A percentile compares a stretch with the other conserved stretches of the same genome.
Evolutionary conservation across 2,888 invertebrate species (phyloP).

Genomic region (Eutolmus rufibarbis): DNA sequence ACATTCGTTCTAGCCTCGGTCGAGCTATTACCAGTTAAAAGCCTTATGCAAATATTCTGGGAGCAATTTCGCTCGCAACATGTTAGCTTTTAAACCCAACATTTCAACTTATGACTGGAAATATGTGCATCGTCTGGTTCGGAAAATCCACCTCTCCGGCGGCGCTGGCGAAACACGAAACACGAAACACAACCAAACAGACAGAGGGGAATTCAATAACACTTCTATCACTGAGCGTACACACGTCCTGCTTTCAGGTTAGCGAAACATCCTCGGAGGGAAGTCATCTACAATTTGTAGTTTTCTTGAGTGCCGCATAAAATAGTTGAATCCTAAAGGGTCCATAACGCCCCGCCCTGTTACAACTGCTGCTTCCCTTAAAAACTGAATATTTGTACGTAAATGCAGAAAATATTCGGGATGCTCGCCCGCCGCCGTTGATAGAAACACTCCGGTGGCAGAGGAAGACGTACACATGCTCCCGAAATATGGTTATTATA

Average conservation of each 20-base stretch:
- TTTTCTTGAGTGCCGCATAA: constrained; percentile 43
- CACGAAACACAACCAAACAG: constrained; percentile 4
- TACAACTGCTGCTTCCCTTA: neutral
- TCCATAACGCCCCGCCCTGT: neutral
- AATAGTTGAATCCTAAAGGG: constrained; percentile 37
- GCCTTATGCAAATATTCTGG: constrained; percentile 14
- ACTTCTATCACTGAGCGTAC: constrained; percentile 6
- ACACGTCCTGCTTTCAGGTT: constrained; percentile 11
- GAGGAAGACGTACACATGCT: constrained; percentile 27
- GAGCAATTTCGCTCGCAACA: neutral
- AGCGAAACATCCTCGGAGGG: constrained; percentile 14
- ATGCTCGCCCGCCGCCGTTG: neutral
- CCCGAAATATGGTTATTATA: constrained; percentile 43
- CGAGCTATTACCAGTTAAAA: neutral
- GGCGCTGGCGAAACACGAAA: neutral
- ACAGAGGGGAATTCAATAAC: constrained; percentile 45
- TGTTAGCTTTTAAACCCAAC: constrained; percentile 28
- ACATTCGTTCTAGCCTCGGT: neutral
- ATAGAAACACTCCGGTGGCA: neutral
- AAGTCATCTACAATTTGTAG: constrained; percentile 47
- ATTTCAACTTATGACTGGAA: constrained; percentile 15
- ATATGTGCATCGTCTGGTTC: neutral
- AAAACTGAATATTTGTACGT: constrained; percentile 1
- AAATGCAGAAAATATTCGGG: constrained; percentile 26
- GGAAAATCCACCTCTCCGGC: neutral